A percentile compares a stretch with the other conserved stretches of the same genome.
phyloP scores from a whole-genome alignment of 1,140 invertebrate species.

The Onthophagus taurus region DNA sequence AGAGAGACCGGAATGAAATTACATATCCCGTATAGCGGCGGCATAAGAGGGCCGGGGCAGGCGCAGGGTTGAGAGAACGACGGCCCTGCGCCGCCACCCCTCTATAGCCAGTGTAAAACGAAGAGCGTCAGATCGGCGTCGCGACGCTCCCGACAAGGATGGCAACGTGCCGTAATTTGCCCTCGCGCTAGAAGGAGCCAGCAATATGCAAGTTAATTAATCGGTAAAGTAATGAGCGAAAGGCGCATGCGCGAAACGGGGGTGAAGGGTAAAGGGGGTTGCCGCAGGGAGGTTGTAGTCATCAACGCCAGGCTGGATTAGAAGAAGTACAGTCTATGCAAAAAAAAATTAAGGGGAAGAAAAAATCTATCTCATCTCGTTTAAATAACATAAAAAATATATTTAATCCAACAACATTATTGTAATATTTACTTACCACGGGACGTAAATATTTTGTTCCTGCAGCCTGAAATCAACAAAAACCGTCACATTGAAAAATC shows the following conservation, averaged over 20 bases:
- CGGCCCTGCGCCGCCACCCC: not conserved
- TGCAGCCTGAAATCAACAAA: too few species aligned
- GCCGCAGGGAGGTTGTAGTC: conserved; percentile 21
- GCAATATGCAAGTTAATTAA: conserved; percentile 41
- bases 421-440: too few species aligned
- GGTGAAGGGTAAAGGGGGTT: conserved; percentile 16
- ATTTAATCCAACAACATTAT: too few species aligned
- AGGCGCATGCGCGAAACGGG: conserved; percentile 32
- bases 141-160: not conserved
- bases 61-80: too few species aligned
- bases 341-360: conserved; percentile 16
- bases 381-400: too few species aligned
- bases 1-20: conserved; percentile 36
- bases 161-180: conserved; percentile 27
- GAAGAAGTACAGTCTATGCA: conserved; percentile 25
- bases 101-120: conserved; percentile 6
- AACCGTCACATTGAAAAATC: too few species aligned
- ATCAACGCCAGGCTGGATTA: conserved; percentile 37
- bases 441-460: too few species aligned
- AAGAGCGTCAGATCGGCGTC: conserved; percentile 9
- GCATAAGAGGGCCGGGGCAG: conserved; percentile 21
- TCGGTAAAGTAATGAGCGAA: conserved; percentile 39
- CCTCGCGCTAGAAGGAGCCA: conserved; percentile 34
- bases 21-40: conserved; percentile 35
- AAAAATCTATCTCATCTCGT: too few species aligned